Evolutionary conservation across 2,888 invertebrate genomes (phyloP).

Genomic region (Platerodrilus igneus): DNA sequence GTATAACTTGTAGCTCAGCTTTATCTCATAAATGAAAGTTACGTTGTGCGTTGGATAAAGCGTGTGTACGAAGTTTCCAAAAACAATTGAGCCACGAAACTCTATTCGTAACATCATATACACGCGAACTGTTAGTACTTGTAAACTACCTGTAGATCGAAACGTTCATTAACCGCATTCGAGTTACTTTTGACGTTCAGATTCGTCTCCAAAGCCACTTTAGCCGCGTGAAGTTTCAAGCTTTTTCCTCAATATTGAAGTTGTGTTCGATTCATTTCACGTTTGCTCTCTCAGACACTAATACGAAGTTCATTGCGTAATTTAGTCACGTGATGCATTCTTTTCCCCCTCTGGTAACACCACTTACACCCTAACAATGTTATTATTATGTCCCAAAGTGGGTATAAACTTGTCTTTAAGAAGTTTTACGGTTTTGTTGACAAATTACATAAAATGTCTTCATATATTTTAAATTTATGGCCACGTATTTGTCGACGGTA

Average conservation of each 20-base stretch:
- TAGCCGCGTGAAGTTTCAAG: constrained; percentile 7
- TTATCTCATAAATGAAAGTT: too few species aligned
- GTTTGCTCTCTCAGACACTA: constrained; percentile 30
- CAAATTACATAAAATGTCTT: constrained; percentile 18
- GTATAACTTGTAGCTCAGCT: too few species aligned
- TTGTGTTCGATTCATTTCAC: constrained; percentile 20
- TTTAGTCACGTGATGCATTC: constrained; percentile 48
- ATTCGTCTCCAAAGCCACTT: constrained; percentile 12
- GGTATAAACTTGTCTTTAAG: constrained; percentile 38
- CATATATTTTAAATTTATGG: too few species aligned
- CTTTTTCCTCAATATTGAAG: constrained; percentile 19
- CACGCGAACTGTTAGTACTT: too few species aligned
- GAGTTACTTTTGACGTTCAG: constrained; percentile 1
- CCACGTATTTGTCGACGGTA: too few species aligned
- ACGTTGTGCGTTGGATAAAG: too few species aligned
- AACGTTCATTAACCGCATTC: too few species aligned
- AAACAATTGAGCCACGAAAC: too few species aligned
- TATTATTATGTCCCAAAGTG: constrained; percentile 41
- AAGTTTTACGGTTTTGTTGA: constrained; percentile 25
- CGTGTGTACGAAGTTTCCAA: too few species aligned
- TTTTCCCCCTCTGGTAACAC: constrained; percentile 35
- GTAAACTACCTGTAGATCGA: too few species aligned
- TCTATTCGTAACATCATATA: too few species aligned
- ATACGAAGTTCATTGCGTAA: constrained; percentile 46
- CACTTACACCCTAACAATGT: constrained; percentile 38